Evolutionary conservation across 2,888 invertebrate species (phyloP).

Genomic region (Leucophenga montana): DNA sequence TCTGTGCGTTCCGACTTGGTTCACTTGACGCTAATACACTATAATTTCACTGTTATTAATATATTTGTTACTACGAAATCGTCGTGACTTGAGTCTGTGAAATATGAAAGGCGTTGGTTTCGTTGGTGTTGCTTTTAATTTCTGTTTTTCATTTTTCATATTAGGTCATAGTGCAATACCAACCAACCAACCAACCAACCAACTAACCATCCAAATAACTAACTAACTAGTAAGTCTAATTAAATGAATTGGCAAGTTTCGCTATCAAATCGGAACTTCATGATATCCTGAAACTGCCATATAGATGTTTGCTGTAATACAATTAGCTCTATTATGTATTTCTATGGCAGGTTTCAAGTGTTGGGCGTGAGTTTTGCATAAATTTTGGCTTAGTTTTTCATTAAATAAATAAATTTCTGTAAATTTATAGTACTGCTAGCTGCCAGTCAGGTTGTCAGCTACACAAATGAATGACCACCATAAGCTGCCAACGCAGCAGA

Average conservation of each 20-base stretch:
- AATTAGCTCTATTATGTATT: no score
- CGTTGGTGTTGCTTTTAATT: not conserved
- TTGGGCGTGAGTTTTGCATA: no score
- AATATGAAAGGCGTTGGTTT: not conserved
- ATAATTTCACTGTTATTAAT: constrained; percentile 13
- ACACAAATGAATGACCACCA: not conserved
- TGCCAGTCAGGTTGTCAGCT: not conserved
- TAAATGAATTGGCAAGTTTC: constrained; percentile 1
- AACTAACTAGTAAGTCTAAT: not conserved
- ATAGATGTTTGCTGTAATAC: no score
- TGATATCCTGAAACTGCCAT: no score
- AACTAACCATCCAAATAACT: no score
- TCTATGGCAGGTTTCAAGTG: no score
- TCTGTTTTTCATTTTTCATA: not conserved
- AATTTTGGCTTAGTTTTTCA: not conserved
- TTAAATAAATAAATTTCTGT: not conserved
- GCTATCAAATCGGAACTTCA: no score
- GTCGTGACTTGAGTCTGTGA: not conserved
- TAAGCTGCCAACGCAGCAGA: constrained; percentile 37
- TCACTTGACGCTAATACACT: not conserved
- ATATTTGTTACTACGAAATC: constrained; percentile 2
- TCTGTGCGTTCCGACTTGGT: not conserved
- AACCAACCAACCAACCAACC: no score
- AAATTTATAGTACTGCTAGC: not conserved
- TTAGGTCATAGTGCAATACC: not conserved